Percentiles rank a stretch among this genome's conserved stretches.
phyloP scores from a whole-genome alignment of 2,888 invertebrate genomes.

The Andricus quercusramuli region DNA sequence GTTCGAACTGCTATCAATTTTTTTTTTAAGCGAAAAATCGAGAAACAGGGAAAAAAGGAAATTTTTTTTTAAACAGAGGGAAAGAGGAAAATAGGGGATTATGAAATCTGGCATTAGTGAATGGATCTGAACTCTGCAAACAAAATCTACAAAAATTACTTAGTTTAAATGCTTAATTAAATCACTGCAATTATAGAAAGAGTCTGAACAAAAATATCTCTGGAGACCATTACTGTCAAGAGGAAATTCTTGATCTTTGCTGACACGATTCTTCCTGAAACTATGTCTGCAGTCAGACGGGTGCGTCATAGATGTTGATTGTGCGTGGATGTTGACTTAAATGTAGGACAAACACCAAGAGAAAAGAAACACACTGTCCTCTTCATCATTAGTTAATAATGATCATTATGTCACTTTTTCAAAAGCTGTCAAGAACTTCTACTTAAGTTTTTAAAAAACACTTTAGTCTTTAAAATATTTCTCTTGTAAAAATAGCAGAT shows the following conservation, averaged over 20 bases:
- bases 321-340: slow-evolving; percentile 34
- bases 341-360: slow-evolving; percentile 29
- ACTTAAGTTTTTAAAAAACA: too few species aligned
- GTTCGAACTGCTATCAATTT: too few species aligned
- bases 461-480: too few species aligned
- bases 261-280: slow-evolving; percentile 16
- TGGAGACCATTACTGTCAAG: slow-evolving; percentile 19
- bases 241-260: slow-evolving; percentile 33
- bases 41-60: too few species aligned
- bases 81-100: too few species aligned
- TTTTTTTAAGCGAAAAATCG: too few species aligned
- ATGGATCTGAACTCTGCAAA: too few species aligned
- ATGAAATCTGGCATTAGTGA: too few species aligned
- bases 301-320: slow-evolving; percentile 30
- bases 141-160: too few species aligned
- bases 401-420: neutral
- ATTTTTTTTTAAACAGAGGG: too few species aligned
- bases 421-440: neutral
- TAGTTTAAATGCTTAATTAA: too few species aligned
- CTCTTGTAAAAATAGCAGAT: too few species aligned
- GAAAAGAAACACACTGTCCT: slow-evolving; percentile 15
- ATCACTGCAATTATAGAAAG: neutral
- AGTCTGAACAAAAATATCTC: slow-evolving; percentile 8
- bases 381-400: slow-evolving; percentile 12
- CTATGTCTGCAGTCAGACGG: slow-evolving; percentile 27